phyloP scores from a whole-genome alignment of 2,113 vertebrate genomes.

The Ammodytes dubius region DNA sequence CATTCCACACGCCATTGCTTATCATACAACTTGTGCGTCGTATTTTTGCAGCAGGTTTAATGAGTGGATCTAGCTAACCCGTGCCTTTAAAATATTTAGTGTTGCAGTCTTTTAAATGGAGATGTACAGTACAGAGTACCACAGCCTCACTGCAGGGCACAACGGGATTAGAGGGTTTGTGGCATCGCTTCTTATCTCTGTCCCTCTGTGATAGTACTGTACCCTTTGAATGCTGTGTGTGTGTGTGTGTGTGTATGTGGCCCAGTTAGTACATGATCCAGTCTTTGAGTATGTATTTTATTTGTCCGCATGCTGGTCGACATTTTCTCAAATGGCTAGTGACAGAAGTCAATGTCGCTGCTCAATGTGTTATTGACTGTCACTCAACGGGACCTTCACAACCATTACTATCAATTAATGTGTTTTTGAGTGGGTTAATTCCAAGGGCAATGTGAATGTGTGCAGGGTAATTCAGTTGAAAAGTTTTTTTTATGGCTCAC shows the following conservation, averaged over 20 bases:
- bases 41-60: slow-evolving; percentile 30
- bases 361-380: slow-evolving; percentile 63
- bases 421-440: slow-evolving; percentile 26
- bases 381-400: slow-evolving; percentile 62
- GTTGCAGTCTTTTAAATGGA: slow-evolving; percentile 29
- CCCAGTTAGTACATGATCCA: too few relatives aligned
- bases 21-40: slow-evolving; percentile 41
- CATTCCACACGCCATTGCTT: not conserved
- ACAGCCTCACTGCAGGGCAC: slow-evolving; percentile 38
- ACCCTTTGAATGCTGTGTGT: slow-evolving; percentile 38
- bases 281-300: not conserved
- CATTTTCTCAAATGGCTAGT: slow-evolving; percentile 42
- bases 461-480: not conserved
- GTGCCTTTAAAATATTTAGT: slow-evolving; percentile 63
- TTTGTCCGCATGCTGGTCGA: slow-evolving; percentile 1
- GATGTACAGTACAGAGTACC: slow-evolving; percentile 6
- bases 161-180: slow-evolving; percentile 21
- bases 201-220: slow-evolving; percentile 24
- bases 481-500: not conserved
- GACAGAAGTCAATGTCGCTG: slow-evolving; percentile 52
- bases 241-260: slow-evolving; percentile 5
- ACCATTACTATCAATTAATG: slow-evolving; percentile 68
- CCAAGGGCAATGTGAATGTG: slow-evolving; percentile 54
- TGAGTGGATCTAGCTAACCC: not conserved
- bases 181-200: slow-evolving; percentile 25